Conservation (phyloP, 92 coral and sea anemone species). For the Zoanthus gigantus region DNA sequence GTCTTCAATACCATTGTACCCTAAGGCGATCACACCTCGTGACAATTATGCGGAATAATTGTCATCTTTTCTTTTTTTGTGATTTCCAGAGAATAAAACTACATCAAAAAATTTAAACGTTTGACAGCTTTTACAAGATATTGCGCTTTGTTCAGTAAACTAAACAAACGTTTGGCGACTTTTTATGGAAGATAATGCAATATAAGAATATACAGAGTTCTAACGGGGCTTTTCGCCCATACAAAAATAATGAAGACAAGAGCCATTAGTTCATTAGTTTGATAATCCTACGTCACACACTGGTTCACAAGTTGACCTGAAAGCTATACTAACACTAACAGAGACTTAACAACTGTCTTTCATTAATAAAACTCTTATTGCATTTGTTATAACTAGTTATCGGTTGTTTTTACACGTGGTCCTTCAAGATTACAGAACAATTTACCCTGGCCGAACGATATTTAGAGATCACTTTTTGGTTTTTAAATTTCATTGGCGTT, state of each 20-base stretch:
- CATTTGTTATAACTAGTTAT: neutral
- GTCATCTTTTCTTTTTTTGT: neutral
- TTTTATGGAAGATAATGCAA: neutral
- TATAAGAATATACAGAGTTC: neutral
- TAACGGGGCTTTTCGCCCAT: neutral
- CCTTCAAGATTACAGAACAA: neutral
- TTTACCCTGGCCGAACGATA: neutral
- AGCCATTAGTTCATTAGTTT: neutral
- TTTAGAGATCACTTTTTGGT: neutral
- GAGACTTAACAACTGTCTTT: neutral
- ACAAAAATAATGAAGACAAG: neutral
- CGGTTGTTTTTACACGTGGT: neutral
- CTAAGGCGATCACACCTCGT: neutral
- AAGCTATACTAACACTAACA: neutral
- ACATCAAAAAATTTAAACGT: neutral
- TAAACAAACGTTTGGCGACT: neutral
- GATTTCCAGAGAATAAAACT: neutral
- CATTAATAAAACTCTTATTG: neutral
- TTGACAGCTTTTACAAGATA: neutral
- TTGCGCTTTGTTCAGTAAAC: neutral
- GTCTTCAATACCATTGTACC: neutral
- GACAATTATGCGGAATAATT: neutral
- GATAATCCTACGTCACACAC: neutral
- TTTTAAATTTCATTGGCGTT: neutral
- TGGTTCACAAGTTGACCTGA: neutral